Evolutionary conservation across 2,888 invertebrate species (phyloP).

Genomic region (Brachylomia viminalis): DNA sequence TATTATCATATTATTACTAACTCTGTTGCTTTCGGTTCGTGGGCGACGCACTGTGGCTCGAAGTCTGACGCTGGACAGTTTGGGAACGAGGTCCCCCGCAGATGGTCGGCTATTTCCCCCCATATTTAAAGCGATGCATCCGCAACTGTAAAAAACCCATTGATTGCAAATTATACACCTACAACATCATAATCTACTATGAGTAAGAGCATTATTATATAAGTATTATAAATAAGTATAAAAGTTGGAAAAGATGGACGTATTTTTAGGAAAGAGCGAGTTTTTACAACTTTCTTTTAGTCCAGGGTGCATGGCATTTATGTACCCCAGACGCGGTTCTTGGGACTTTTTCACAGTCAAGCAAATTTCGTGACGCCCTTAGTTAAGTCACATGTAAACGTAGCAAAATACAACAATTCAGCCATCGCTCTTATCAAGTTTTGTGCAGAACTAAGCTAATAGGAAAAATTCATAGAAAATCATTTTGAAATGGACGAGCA

Average conservation of each 20-base stretch:
- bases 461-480: not conserved
- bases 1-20: constrained; percentile 58
- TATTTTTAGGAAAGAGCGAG: not conserved
- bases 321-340: no score
- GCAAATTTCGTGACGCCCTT: not conserved
- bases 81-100: constrained; percentile 75
- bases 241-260: not conserved
- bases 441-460: not conserved
- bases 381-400: no score
- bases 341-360: not conserved
- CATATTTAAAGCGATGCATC: constrained; percentile 62
- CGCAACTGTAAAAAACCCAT: constrained; percentile 60
- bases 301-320: no score
- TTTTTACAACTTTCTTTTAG: not conserved
- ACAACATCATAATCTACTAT: not conserved
- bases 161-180: not conserved
- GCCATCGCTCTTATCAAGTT: not conserved
- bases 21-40: constrained; percentile 75
- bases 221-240: not conserved
- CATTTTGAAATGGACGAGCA: not conserved
- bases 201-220: not conserved
- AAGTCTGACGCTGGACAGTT: constrained; percentile 36
- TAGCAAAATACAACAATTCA: not conserved
- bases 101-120: constrained; percentile 71
- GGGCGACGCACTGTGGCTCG: constrained; percentile 18